A percentile compares a stretch with the other conserved stretches of the same genome.
These are phyloP conservation scores for Pyrochroa serraticornis DNA, from an alignment of 2,888 invertebrate genomes.

Conservation along the genomic window DNA sequence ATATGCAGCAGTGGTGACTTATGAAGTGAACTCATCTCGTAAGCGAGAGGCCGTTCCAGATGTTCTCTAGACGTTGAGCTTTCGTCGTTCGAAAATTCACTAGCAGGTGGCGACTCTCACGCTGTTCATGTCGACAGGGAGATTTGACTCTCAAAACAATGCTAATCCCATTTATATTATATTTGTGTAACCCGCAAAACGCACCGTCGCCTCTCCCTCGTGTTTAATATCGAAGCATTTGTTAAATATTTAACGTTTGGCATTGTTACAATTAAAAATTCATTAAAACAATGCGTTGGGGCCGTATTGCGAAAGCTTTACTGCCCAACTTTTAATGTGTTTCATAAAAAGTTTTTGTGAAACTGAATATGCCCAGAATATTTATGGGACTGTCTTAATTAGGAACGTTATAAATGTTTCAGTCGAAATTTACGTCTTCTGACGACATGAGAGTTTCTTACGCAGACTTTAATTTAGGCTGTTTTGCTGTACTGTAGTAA, in stretches of 20 bases:
- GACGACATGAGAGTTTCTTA: no score
- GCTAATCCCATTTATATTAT: conserved; percentile 31
- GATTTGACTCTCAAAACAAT: conserved; percentile 31
- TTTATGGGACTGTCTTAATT: conserved; percentile 1
- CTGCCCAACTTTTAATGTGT: conserved; percentile 17
- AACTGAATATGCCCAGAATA: conserved; percentile 9
- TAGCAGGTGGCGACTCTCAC: conserved; percentile 21
- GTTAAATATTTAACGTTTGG: neutral
- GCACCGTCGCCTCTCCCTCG: conserved; percentile 8
- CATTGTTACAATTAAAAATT: conserved; percentile 4
- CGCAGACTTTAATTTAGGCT: no score
- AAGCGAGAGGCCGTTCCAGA: conserved; percentile 5
- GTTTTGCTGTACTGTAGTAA: no score
- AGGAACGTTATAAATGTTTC: no score
- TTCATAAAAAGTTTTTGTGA: conserved; percentile 14
- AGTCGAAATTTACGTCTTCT: no score
- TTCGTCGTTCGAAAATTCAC: conserved; percentile 17
- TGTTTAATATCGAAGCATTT: neutral
- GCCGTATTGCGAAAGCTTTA: conserved; percentile 5
- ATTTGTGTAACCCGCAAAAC: conserved; percentile 26
- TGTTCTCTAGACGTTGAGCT: conserved; percentile 20
- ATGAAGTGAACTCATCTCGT: conserved; percentile 23
- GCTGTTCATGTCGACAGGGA: conserved; percentile 16
- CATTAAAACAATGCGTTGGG: conserved; percentile 9
- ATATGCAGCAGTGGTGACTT: conserved; percentile 23